Base-by-base conservation (phyloP, 1,140 invertebrate species). In the Polypedilum pembai region DNA sequence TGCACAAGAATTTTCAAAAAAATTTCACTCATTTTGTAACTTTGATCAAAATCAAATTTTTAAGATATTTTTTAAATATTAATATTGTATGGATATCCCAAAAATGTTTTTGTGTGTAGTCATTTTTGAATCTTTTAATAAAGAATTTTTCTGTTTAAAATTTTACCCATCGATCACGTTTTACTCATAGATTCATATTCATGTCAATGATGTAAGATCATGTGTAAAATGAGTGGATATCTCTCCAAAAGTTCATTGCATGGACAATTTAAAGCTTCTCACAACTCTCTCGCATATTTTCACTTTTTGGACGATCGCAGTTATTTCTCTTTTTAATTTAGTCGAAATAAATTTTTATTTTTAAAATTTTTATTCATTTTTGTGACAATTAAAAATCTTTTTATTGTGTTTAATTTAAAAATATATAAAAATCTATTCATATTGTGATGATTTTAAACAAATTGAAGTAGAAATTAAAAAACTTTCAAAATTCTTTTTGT, bases 321-420 rank as follows among this genome's bases (percentile, higher is more conserved):
- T 12, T n/a, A 56, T 56, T 56, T 56, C n/a, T 56, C 45, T 56
- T 56, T 56, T 56, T 56, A 56, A n/a, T 56, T 56, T 56, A 56
- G 45, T 56, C n/a, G 24, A 33, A 33, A 33, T 33, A 33, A 33
- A 33, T 15, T 56, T 56, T 56, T 12, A 12, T n/a, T 56, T 56
- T 15, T 12, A 56, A 56, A 12, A 56, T 56, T 15, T 56, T 56
- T 56, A 56, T 56, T 12, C 5, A 56, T 1, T n/a, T 56, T 56
- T 56, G 45, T 56, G 45, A 56, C 4, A 12, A 56, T 56, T 56
- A n/a, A 56, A 3, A 15, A 15, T 56, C 12, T 56, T n/a, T 4
- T 1, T 56, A 56, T 15, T 12, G 45, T 56, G 45, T 56, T 56
- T n/a, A 56, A 15, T n/a, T 3, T 56, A 56, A 56, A 56, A n/a